Evolutionary conservation across 2,797 vertebrate species (phyloP), one percentile per base, ranked within the genome.

Genomic region (Sciurus carolinensis): DNA sequence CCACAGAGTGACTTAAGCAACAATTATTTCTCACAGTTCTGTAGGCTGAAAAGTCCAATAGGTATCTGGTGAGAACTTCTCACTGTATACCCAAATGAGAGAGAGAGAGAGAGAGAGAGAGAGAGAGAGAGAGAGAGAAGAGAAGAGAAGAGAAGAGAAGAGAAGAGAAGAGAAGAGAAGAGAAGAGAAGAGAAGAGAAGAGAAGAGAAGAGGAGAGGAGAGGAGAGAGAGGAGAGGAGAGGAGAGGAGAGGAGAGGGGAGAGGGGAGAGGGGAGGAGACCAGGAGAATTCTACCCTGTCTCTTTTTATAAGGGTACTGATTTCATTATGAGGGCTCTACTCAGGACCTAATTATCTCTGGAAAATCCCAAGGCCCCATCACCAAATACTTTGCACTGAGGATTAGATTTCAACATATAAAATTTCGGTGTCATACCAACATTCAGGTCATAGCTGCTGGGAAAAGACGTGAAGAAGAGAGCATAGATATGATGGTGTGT

Each of bases 391-490:
- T 54, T 11, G 69, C 28, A 30, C 10, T 88, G 44, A 22, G 59
- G 50, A 77, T 57, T 47, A 57, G 5, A 18, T 83, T 76, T 83
- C 17, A 33, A 67, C 22, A 69, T 47, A 50, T 62, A 24, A 50
- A 67, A 24, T 59, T 69, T 67, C 6, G 33, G 80, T 22, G 69
- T 4, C 3, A 72, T 26, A 54, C 12, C 59, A 50, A 50, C n/a
- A 91, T 91, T 84, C 88, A 94, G 50, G 54, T 69, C 22, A 54
- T 28, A 64, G 83, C 24, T 72, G 18, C 18, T n/a, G 30, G 81
- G 42, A 69, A 77, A 87, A 87, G 36, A 9, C 24, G 47, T 28
- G 36, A 82, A 52, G 33, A 12, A 57, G 57, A 14, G 44, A 64
- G 33, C 52, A 7, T 62, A 26, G 50, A 66, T 47, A 15, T 54